Evolutionary conservation across 2,113 vertebrate species (phyloP), one percentile per base, ranked within the genome.

Genomic region (Calyptommatus sinebrachiatus): DNA sequence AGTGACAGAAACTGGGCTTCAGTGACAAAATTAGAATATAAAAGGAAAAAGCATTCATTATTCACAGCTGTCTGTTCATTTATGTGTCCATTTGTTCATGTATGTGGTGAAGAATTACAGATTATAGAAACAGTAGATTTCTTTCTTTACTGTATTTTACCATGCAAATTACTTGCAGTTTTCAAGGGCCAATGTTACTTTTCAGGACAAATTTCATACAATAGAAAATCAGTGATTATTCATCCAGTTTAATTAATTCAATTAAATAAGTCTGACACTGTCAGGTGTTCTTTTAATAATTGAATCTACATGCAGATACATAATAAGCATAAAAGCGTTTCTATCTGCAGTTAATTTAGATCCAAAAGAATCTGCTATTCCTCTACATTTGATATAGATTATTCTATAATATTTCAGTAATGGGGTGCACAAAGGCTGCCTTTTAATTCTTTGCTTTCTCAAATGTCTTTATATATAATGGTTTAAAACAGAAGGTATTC

Each of bases 271-370:
- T 95, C 93, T 94, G 94, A 92, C 94, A 95, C 96, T 96, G 95
- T 96, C 91, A 96, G 95, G 95, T 95, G 93, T 96, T 94, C 90
- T 94, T 95, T 97, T 96, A 95, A 96, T 97, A 98, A 97, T 96
- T 97, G 95, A 97, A 96, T 97, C 95, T 97, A 97, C 95, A 95
- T 93, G 94, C 94, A 94, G 90, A 95, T 96, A 95, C 94, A 96
- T 95, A 97, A 96, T 96, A 96, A 96, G 93, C 93, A 95, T 96
- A 94, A 96, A 94, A 96, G 95, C 93, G 92, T 96, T 96, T 96
- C 92, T 95, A 92, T 94, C 94, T 95, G 93, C 92, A 90, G 94
- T 95, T 98, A 94, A 96, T 97, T 97, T 95, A 91, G 96, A 95
- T 95, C 95, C 94, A 91, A 96, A 97, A 95, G 94, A 95, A 96